Evolutionary conservation across 2,113 vertebrate genomes (phyloP).

Genomic region (Tragulus kanchil): DNA sequence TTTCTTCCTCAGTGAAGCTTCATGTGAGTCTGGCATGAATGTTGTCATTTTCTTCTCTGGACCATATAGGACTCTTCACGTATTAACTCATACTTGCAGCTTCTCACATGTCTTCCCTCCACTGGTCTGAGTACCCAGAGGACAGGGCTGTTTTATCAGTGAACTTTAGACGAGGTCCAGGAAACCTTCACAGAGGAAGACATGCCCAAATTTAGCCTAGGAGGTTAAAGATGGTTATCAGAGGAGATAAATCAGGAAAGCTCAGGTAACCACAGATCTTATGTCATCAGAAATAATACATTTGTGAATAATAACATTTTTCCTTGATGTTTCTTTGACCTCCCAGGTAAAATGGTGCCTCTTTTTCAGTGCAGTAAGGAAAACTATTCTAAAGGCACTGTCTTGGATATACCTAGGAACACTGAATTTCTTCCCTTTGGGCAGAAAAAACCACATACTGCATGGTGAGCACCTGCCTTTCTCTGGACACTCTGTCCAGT

Average conservation of each 20-base stretch:
- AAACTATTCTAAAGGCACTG: background rate
- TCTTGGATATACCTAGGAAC: background rate
- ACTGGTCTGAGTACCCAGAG: background rate
- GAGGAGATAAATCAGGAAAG: background rate
- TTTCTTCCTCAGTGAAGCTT: conserved; percentile 13
- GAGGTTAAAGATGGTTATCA: background rate
- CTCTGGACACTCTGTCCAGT: conserved; percentile 69
- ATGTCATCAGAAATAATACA: background rate
- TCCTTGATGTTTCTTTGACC: background rate
- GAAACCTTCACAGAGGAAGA: background rate
- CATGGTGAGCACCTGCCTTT: conserved; percentile 68
- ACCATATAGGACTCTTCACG: background rate
- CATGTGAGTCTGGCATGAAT: background rate
- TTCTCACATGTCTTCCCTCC: background rate
- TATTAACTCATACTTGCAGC: background rate
- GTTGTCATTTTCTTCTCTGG: background rate
- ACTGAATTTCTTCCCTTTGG: background rate
- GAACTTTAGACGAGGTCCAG: background rate
- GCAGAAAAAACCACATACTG: conserved; percentile 44
- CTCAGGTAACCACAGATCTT: background rate
- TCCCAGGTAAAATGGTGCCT: background rate
- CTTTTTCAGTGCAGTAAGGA: background rate
- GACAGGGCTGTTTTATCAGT: background rate
- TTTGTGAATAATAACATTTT: background rate
- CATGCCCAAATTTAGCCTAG: background rate